A percentile compares a stretch with the other conserved stretches of the same genome.
Conservation (phyloP, 1,140 invertebrate species). For the Scaptodrosophila lebanonensis region DNA sequence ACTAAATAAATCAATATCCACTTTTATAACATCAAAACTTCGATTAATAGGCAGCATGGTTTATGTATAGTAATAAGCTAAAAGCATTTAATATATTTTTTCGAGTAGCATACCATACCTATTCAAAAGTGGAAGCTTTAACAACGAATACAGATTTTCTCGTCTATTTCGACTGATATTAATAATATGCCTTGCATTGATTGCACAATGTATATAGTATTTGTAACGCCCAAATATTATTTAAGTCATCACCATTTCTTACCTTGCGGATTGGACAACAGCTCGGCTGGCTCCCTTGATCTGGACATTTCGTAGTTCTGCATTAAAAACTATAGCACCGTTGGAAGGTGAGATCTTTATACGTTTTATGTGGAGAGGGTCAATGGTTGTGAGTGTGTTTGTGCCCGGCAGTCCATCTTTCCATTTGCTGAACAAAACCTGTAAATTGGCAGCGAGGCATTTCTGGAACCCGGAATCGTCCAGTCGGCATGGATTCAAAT, state of each 20-base stretch:
- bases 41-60: too few relatives aligned
- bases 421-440: constrained; percentile 48
- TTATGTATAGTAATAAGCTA: too few relatives aligned
- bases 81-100: too few relatives aligned
- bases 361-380: constrained; percentile 45
- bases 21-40: too few relatives aligned
- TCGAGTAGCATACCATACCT: too few relatives aligned
- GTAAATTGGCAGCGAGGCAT: constrained; percentile 46
- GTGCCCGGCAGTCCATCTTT: constrained; percentile 56
- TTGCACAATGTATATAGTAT: too few relatives aligned
- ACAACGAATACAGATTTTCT: too few relatives aligned
- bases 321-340: constrained; percentile 38
- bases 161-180: too few relatives aligned
- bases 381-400: constrained; percentile 36
- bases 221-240: too few relatives aligned
- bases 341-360: constrained; percentile 42
- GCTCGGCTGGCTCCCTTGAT: constrained; percentile 33
- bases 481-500: constrained; percentile 41
- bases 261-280: constrained; percentile 39
- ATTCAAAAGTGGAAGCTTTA: too few relatives aligned
- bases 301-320: constrained; percentile 46
- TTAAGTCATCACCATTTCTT: neutral
- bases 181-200: too few relatives aligned
- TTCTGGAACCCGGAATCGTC: constrained; percentile 32
- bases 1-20: too few relatives aligned